These are phyloP conservation scores for Pristionchus fissidentatus DNA, from an alignment of 2,888 invertebrate species.

Conservation along the genomic window DNA sequence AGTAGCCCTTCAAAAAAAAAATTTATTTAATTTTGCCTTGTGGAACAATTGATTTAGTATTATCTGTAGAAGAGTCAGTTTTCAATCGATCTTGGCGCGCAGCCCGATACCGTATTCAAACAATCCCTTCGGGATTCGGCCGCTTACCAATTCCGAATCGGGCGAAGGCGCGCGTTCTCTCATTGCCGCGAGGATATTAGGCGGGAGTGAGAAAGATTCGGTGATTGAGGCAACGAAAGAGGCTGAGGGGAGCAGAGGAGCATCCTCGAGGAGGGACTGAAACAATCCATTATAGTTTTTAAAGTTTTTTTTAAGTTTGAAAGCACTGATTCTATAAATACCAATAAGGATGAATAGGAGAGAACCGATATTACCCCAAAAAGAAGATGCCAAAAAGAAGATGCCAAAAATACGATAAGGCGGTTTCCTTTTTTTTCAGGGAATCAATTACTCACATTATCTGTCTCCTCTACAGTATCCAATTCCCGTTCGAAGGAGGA, in stretches of 20 bases:
- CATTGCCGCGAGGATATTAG: not conserved
- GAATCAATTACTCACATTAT: constrained; percentile 26
- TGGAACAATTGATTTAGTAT: too few species aligned
- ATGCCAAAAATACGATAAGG: not conserved
- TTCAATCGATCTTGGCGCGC: not conserved
- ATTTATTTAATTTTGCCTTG: too few species aligned
- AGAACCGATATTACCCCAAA: not conserved
- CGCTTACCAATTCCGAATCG: not conserved
- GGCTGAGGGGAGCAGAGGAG: not conserved
- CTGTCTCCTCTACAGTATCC: constrained; percentile 59
- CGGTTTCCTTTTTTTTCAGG: too few species aligned
- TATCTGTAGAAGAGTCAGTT: too few species aligned
- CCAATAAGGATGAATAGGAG: not conserved
- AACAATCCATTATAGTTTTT: not conserved
- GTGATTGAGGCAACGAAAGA: constrained; percentile 38
- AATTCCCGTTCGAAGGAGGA: constrained; percentile 62
- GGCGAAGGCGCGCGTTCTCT: not conserved
- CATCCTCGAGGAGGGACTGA: not conserved
- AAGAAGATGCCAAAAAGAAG: not conserved
- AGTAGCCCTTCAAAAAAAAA: not conserved
- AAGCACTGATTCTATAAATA: not conserved
- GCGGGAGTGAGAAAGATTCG: constrained; percentile 23
- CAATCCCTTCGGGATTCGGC: not conserved
- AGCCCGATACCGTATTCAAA: not conserved
- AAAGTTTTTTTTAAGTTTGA: not conserved